Evolutionary conservation across 2,888 invertebrate genomes (phyloP), one percentile per base, ranked within the genome.

Genomic region (Odontomyia ornata): DNA sequence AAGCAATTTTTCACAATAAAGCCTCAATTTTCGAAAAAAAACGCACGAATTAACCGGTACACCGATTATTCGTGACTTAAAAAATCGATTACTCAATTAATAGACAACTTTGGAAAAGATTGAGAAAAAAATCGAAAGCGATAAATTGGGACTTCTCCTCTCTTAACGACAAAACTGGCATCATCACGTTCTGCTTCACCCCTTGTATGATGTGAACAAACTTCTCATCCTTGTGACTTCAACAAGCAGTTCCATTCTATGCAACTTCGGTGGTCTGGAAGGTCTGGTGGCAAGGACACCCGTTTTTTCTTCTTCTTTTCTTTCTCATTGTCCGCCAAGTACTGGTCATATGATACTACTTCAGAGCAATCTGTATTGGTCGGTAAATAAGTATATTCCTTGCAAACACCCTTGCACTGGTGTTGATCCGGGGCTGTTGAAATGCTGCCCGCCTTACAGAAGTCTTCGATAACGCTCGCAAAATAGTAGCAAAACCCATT

Each of bases 391-490:
- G n/a, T n/a, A n/a, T n/a, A n/a, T n/a, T n/a, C n/a, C 21, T 76
- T 76, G 27, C 65, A 65, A 2, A 64, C 25, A 1, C 30, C 47
- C 52, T 46, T 64, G 56, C 72, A 72, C 1, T 57, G 72, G 4
- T n/a, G 56, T 11, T 72, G 72, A 15, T 18, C 36, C n/a, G n/a
- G n/a, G 5, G 4, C 56, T 4, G 56, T 30, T 9, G 72, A 52
- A 11, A 52, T 56, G 18, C 28, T 43, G 47, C 47, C 25, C 15
- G 5, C 52, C 25, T 75, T 77, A 67, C 80, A 77, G 7, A 80
- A 79, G 60, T 86, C 86, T 3, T 85, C 86, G 73, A 86, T 86
- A 81, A 86, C 86, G 78, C 86, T 86, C 27, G 86, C n/a, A n/a
- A n/a, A n/a, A n/a, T n/a, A n/a, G n/a, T n/a, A n/a, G n/a, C n/a